These are phyloP conservation scores for Neodiprion virginianus DNA, from an alignment of 1,140 invertebrate species.

Conservation along the genomic window DNA sequence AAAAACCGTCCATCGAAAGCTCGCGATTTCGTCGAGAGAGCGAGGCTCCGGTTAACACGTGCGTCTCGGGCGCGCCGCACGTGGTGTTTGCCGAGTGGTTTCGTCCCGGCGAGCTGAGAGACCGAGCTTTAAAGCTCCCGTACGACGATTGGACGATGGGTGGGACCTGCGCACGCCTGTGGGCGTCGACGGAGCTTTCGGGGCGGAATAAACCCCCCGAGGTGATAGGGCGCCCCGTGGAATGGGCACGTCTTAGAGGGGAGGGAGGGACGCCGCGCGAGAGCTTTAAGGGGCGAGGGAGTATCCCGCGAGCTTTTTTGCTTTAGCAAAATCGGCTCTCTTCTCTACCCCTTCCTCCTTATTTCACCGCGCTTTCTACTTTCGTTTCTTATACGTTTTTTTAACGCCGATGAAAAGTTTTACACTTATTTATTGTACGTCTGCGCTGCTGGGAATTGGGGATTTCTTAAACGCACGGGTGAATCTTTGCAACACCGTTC, in stretches of 20 bases:
- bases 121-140: constrained; percentile 44
- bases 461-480: not conserved
- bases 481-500: not conserved
- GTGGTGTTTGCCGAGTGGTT: constrained; percentile 57
- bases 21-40: constrained; percentile 18
- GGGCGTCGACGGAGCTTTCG: constrained; percentile 52
- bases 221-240: constrained; percentile 52
- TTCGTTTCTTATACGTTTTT: not conserved
- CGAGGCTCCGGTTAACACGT: constrained; percentile 53
- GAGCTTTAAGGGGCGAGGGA: not conserved
- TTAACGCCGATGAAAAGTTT: constrained; percentile 9
- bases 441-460: not conserved
- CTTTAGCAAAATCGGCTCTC: not conserved
- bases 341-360: too few relatives aligned
- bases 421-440: not conserved
- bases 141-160: constrained; percentile 53
- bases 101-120: constrained; percentile 39
- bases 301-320: constrained; percentile 11
- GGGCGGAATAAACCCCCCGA: constrained; percentile 48
- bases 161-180: constrained; percentile 57
- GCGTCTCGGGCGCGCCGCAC: constrained; percentile 57
- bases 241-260: constrained; percentile 51
- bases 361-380: not conserved
- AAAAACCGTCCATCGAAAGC: constrained; percentile 16
- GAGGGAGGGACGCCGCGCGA: constrained; percentile 32